A percentile compares a stretch with the other conserved stretches of the same genome.
Evolutionary conservation across 2,888 invertebrate genomes (phyloP).

Genomic region (Odontothrips loti): DNA sequence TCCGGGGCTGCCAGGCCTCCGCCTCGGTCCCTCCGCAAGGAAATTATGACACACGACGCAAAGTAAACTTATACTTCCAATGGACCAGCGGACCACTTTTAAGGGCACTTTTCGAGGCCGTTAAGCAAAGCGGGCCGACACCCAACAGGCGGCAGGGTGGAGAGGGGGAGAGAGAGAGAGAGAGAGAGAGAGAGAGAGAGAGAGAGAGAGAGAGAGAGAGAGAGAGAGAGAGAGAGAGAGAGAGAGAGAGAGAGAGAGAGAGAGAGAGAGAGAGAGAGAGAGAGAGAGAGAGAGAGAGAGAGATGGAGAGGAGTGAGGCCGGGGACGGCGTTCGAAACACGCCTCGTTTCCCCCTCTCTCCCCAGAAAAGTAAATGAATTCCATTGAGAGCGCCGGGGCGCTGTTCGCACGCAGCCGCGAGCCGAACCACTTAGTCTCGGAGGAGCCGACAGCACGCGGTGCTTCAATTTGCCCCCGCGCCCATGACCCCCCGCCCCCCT

Average conservation of each 20-base stretch:
- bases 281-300: neutral
- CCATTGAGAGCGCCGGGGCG: no score
- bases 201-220: neutral
- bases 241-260: neutral
- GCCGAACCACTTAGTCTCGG: constrained; percentile 7
- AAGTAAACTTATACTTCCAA: neutral
- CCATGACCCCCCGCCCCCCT: neutral
- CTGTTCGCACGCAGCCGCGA: neutral
- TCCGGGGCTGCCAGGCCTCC: neutral
- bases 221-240: no score
- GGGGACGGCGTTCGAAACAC: no score
- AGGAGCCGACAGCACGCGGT: neutral
- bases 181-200: constrained; percentile 1
- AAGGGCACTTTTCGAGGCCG: no score
- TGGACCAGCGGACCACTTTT: neutral
- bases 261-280: constrained; percentile 1
- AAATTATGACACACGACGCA: neutral
- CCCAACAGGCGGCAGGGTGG: neutral
- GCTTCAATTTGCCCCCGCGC: constrained; percentile 5
- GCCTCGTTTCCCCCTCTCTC: no score
- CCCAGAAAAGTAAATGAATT: no score
- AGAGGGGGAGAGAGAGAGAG: neutral
- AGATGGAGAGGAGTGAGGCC: no score
- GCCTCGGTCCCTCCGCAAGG: neutral
- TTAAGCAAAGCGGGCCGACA: no score